Conservation (phyloP, 2,797 vertebrate species). For the Moxostoma hubbsi region DNA sequence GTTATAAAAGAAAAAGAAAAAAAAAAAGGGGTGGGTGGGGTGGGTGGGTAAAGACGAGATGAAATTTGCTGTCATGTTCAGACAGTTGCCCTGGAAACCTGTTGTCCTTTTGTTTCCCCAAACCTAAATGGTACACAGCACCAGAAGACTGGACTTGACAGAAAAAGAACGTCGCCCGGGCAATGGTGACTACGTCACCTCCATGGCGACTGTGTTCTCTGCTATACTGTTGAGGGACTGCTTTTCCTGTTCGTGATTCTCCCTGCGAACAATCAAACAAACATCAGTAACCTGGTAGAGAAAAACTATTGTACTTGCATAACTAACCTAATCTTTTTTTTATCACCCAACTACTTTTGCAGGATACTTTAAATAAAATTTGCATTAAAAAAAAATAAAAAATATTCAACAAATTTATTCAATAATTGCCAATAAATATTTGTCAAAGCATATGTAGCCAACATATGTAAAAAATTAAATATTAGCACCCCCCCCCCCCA, state of each 20-base stretch:
- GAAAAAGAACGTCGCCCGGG: conserved; percentile 48
- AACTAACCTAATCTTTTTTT: too few relatives aligned
- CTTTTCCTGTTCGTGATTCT: conserved; percentile 96
- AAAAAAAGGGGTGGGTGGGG: too few relatives aligned
- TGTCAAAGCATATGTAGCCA: too few relatives aligned
- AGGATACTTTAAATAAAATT: too few relatives aligned
- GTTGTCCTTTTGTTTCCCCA: conserved; percentile 84
- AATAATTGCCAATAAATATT: too few relatives aligned
- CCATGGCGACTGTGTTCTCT: conserved; percentile 99
- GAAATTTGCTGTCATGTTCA: conserved; percentile 87
- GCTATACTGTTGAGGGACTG: conserved; percentile 96
- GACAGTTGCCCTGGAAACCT: conserved; percentile 84
- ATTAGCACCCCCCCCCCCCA: too few relatives aligned
- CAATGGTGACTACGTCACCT: conserved; percentile 93
- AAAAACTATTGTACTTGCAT: neutral
- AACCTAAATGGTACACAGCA: conserved; percentile 95
- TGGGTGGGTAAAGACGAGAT: conserved; percentile 82
- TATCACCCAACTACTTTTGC: too few relatives aligned
- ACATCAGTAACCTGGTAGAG: neutral
- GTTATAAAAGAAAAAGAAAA: conserved; percentile 73
- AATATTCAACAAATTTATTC: too few relatives aligned
- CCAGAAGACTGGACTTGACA: conserved; percentile 72
- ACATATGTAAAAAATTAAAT: too few relatives aligned
- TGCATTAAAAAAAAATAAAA: too few relatives aligned
- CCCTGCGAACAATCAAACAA: conserved; percentile 75